Base-by-base conservation (phyloP, 2,888 invertebrate genomes). In the Mechanitis messenoides region DNA sequence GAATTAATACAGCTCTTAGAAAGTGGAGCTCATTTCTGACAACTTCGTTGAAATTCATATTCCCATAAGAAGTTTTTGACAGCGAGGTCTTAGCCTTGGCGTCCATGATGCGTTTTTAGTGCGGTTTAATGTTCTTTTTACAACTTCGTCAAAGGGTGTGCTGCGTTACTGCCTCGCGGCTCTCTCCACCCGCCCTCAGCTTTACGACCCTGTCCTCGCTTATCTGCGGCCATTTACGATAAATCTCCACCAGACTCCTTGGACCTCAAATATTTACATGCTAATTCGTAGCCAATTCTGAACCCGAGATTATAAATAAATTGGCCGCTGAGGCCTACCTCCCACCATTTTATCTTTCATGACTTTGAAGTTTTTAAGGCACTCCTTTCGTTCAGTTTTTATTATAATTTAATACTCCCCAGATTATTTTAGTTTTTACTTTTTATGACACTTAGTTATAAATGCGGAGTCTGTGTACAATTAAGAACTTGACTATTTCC, bases 221-320 rank as follows among this genome's bases (percentile, higher is more conserved):
- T 90, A 90, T 90, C 90, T 83, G 72, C 62, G 72, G 78, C 81
- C 82, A 73, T 82, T 87, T 78, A 77, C 79, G 88, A 89, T 90
- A 89, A 89, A 89, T 90, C 90, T 87, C 81, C 76, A 76, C 83
- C 80, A 81, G 80, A 75, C 82, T 85, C 81, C 85, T 83, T 83
- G 87, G 87, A 88, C 88, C 81, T 90, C 84, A 87, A 90, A 89
- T 90, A 90, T 90, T 90, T 87, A 90, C 87, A 90, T 89, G 87
- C 84, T 90, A 89, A 89, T 90, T 88, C 87, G 82, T 87, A 85
- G 86, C 79, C 85, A 84, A 86, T 88, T 85, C 82, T 78, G 85
- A 83, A 83, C 82, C 84, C 83, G 84, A 88, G 89, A 88, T 89
- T 89, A 88, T 89, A 86, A 87, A 87, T 87, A 88, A 89, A 86